A percentile compares a stretch with the other conserved stretches of the same genome.
Conservation (phyloP, 2,113 vertebrate genomes). For the Tyrannus savana region DNA sequence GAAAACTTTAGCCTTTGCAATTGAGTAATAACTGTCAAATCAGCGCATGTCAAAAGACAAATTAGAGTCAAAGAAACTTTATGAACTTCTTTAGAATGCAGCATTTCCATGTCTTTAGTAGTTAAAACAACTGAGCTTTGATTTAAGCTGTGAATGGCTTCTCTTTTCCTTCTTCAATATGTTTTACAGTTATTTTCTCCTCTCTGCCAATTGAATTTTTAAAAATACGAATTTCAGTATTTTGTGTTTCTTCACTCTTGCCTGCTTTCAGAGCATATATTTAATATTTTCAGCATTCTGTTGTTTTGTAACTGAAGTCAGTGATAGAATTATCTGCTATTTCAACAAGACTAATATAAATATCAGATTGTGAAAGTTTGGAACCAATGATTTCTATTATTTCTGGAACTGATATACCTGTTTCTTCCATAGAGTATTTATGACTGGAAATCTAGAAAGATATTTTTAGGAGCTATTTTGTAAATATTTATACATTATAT, state of each 20-base stretch:
- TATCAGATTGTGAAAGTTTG: not conserved
- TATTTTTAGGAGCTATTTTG: not conserved
- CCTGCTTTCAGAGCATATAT: not conserved
- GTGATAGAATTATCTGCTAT: not conserved
- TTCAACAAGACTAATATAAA: not conserved
- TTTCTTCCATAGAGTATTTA: not conserved
- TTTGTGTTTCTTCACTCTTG: not conserved
- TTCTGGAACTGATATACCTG: not conserved
- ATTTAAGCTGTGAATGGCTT: not conserved
- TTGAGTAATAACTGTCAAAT: not conserved
- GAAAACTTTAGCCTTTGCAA: not conserved
- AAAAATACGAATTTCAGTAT: not conserved
- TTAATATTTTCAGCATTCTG: not conserved
- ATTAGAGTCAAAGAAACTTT: not conserved
- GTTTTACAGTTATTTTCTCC: not conserved
- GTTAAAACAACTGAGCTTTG: not conserved
- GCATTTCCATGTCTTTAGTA: not conserved
- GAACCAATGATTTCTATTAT: not conserved
- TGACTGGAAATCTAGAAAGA: not conserved
- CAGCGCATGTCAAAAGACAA: not conserved
- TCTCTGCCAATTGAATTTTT: not conserved
- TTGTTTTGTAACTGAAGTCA: not conserved
- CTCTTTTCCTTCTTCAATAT: not conserved
- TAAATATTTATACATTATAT: not conserved
- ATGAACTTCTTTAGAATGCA: not conserved